phyloP scores from a whole-genome alignment of 2,888 invertebrate genomes.

The Ennomos quercinarius region DNA sequence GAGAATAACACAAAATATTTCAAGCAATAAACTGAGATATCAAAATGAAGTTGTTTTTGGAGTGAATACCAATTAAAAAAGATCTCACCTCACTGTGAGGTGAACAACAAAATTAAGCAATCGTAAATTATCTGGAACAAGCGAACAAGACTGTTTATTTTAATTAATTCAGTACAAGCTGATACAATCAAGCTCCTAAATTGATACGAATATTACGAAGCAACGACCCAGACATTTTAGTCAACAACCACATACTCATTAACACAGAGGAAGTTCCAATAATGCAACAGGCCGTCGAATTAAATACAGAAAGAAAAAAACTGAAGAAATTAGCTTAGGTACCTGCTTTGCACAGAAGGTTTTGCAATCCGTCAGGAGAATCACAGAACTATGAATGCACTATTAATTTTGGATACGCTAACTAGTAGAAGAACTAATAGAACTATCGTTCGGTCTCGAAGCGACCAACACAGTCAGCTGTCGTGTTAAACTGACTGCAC shows the following conservation, averaged over 20 bases:
- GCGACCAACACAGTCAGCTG: conserved; percentile 28
- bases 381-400: conserved; percentile 48
- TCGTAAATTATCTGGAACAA: not conserved
- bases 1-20: no score
- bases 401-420: conserved; percentile 45
- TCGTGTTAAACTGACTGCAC: conserved; percentile 45
- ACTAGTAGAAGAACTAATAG: not conserved
- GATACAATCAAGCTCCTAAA: no score
- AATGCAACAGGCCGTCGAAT: conserved; percentile 21
- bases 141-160: conserved; percentile 8
- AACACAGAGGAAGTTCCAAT: conserved; percentile 1
- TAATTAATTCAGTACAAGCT: conserved; percentile 4
- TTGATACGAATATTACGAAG: no score
- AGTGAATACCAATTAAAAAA: no score
- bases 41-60: no score
- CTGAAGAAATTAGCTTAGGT: not conserved
- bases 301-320: not conserved
- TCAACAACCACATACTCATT: no score
- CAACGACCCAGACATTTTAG: no score
- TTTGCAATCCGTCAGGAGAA: conserved; percentile 41
- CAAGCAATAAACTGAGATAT: no score
- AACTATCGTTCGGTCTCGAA: conserved; percentile 22
- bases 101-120: conserved; percentile 1
- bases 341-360: conserved; percentile 37
- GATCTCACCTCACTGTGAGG: not conserved